Evolutionary conservation across 2,113 vertebrate genomes (phyloP), one percentile per base, ranked within the genome.

Genomic region (Podiceps cristatus): DNA sequence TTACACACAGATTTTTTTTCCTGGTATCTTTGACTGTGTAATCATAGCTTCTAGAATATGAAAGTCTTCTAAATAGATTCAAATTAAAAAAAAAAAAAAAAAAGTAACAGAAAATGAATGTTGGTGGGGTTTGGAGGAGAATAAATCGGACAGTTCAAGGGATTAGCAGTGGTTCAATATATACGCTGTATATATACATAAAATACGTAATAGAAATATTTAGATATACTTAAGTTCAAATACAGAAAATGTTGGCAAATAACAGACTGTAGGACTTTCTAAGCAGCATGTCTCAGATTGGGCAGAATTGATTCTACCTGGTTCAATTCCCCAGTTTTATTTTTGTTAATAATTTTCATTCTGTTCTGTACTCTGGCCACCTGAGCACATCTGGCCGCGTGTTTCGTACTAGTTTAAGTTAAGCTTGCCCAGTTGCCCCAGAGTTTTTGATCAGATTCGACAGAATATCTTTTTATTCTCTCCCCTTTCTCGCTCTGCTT

Each of bases 1-100:
- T 85, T 94, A 63, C 49, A 88, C 60, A n/a, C 56, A 95, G 18
- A 60, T 94, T 96, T 95, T 49, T 27, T 97, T 96, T 93, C 72
- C 62, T 93, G 69, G 5, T 91, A 27, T 53, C 62, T 89, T 67
- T 42, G 80, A 86, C 28, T 62, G 62, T 76, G 15, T 77, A 53
- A 81, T 67, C 24, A 44, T 33, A 82, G 66, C 47, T 37, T 78
- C 24, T 77, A 40, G 42, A 77, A 37, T 13, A 47, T 67, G 22
- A 7, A 63, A 68, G 52, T 62, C 9, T 72, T 67, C 42, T 22
- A 45, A 83, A 83, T 37, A 19, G 12, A 90, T 33, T 58, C 3
- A 72, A 37, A 40, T 40, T 33, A 18, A 1, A 23, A 25, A 58
- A 28, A 37, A 37, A 27, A 13, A 40, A 85, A 16, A 69, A 74